Base-by-base conservation (phyloP, 2,797 vertebrate species). In the Eulemur albifrons region DNA sequence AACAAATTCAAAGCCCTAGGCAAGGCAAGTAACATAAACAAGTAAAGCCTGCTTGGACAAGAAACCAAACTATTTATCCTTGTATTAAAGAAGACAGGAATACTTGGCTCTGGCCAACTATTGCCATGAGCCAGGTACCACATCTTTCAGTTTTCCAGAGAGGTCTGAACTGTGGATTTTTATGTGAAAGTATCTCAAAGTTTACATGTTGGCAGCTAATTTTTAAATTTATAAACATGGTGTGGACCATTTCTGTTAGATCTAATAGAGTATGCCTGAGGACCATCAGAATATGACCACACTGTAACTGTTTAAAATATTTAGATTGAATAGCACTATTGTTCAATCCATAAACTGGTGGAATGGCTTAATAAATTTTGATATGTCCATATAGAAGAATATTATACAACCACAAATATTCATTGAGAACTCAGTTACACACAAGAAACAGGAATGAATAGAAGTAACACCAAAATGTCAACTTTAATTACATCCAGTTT, bases 331-430 rank as follows among this genome's bases (percentile, higher is more conserved):
- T n/a, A 76, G 14, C n/a, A 67, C 45, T 90, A 7, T 21, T 73
- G 38, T 94, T 93, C 79, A 90, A 82, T 23, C 17, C 14, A n/a
- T 65, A 63, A 90, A 21, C 21, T 84, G 5, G 38, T 95, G 52
- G 21, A 11, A 67, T 95, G n/a, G 5, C 88, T 87, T 90, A 54
- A 61, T 95, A 79, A 84, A 67, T 65, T 79, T 88, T 84, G 30
- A 4, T 80, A 35, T 88, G 54, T 87, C 23, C 50, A 2, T 88
- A 61, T 10, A 70, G 2, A 83, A 75, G 23, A 94, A 72, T 38
- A 82, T 83, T 67, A 69, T 90, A 90, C n/a, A 96, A 25, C 48
- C 35, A 48, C 67, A 38, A 79, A 73, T 95, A 95, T 91, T 92
- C 48, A 83, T 1, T 85, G 93, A 95, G n/a, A 93, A 79, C 14